Conservation (phyloP, 2,888 invertebrate species). For the Aethes cnicana region DNA sequence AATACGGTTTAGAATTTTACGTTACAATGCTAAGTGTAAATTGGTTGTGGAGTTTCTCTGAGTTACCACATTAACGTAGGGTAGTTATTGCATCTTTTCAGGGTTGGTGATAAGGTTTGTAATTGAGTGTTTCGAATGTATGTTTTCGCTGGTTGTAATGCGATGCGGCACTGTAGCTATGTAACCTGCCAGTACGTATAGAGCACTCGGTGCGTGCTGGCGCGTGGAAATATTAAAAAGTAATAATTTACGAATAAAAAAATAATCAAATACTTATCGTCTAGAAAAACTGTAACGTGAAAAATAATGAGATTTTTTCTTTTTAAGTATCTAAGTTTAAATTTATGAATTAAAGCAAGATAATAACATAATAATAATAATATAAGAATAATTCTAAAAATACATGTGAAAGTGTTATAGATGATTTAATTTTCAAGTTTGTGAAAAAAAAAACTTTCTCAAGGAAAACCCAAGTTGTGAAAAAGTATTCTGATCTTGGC, state of each 20-base stretch:
- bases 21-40: neutral
- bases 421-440: too few relatives aligned
- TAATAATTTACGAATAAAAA: neutral
- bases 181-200: conserved; percentile 17
- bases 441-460: too few relatives aligned
- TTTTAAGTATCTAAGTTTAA: too few relatives aligned
- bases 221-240: conserved; percentile 8
- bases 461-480: too few relatives aligned
- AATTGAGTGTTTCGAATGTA: neutral
- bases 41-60: neutral
- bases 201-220: conserved; percentile 3
- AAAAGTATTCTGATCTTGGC: too few relatives aligned
- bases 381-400: too few relatives aligned
- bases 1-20: neutral
- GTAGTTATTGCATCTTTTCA: neutral
- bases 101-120: neutral
- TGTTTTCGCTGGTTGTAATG: neutral
- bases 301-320: too few relatives aligned
- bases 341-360: too few relatives aligned
- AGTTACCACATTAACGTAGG: neutral
- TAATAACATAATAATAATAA: too few relatives aligned
- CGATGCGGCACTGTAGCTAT: conserved; percentile 20
- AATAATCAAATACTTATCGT: neutral
- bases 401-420: too few relatives aligned
- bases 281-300: neutral